phyloP scores from a whole-genome alignment of 1,140 invertebrate species.

The Ceratina calcarata region DNA sequence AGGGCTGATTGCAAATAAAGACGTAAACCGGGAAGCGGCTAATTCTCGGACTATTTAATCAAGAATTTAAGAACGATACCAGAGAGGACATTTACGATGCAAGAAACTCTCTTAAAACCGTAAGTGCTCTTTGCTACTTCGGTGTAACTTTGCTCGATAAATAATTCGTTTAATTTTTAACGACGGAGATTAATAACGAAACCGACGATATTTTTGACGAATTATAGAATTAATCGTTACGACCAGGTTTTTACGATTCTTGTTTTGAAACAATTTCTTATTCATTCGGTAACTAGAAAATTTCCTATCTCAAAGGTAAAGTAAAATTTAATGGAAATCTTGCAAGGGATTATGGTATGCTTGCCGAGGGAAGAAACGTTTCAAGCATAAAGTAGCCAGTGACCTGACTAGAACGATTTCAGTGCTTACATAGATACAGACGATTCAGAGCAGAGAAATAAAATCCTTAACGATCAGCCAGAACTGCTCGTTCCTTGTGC shows the following conservation, averaged over 20 bases:
- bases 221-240: too few relatives aligned
- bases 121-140: slow-evolving; percentile 10
- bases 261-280: too few relatives aligned
- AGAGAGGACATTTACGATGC: neutral
- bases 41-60: slow-evolving; percentile 8
- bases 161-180: slow-evolving; percentile 35
- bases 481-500: neutral
- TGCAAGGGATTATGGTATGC: too few relatives aligned
- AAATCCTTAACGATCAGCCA: slow-evolving; percentile 25
- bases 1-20: neutral
- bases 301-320: too few relatives aligned
- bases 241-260: too few relatives aligned
- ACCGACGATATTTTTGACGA: neutral
- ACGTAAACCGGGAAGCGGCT: neutral
- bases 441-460: slow-evolving; percentile 13
- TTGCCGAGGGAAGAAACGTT: too few relatives aligned
- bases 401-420: too few relatives aligned
- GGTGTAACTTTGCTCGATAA: slow-evolving; percentile 1
- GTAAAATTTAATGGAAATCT: too few relatives aligned
- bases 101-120: slow-evolving; percentile 16
- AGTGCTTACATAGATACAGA: neutral
- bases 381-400: too few relatives aligned
- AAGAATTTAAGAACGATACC: slow-evolving; percentile 4
- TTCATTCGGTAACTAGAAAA: too few relatives aligned
- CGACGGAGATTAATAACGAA: slow-evolving; percentile 14